Evolutionary conservation across 2,113 vertebrate species (phyloP).

Genomic region (Eonycteris spelaea): DNA sequence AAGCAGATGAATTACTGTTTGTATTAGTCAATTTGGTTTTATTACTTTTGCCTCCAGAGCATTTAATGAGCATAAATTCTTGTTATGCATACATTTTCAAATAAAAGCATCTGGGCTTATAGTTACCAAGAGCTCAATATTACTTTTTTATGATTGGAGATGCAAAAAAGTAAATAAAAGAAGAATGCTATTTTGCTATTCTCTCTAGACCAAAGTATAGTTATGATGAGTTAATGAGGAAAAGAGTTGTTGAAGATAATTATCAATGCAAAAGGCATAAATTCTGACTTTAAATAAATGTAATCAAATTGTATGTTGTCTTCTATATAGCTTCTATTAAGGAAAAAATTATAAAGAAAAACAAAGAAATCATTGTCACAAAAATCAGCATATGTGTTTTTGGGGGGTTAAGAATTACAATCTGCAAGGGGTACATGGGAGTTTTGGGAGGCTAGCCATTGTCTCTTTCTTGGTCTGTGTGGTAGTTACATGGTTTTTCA

Average conservation of each 20-base stretch:
- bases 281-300: background rate
- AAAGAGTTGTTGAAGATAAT: background rate
- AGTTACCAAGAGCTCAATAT: slow-evolving; percentile 18
- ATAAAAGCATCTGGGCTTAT: slow-evolving; percentile 63
- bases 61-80: slow-evolving; percentile 63
- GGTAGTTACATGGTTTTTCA: background rate
- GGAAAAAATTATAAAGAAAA: background rate
- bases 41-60: slow-evolving; percentile 47
- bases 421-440: background rate
- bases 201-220: slow-evolving; percentile 8
- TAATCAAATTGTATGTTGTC: background rate
- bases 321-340: background rate
- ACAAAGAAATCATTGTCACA: background rate
- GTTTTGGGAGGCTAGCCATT: rapidly evolving
- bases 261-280: background rate
- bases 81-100: slow-evolving; percentile 38
- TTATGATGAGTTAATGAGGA: background rate
- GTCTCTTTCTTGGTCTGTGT: background rate
- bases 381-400: background rate
- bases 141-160: slow-evolving; percentile 49
- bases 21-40: slow-evolving; percentile 41
- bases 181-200: slow-evolving; percentile 37
- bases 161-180: slow-evolving; percentile 45
- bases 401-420: background rate
- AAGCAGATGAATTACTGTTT: slow-evolving; percentile 34